Percentiles rank a stretch among this genome's conserved stretches.
Conservation (phyloP, 2,797 vertebrate species). For the Nasua narica region DNA sequence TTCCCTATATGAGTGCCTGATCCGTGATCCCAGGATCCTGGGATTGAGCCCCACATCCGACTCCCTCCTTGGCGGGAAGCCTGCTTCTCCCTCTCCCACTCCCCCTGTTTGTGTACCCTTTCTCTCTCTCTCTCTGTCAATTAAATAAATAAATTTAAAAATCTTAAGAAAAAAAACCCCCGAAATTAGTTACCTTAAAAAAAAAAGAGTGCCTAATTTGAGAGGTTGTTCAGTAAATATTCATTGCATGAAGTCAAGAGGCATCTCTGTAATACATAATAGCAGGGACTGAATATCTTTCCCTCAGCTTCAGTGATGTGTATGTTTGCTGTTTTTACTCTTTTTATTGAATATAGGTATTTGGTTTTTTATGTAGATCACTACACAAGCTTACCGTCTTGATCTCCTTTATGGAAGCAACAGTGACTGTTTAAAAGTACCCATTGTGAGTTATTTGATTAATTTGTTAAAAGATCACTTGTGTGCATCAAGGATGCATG, state of each 20-base stretch:
- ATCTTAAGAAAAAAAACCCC: too few relatives aligned
- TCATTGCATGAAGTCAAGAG: neutral
- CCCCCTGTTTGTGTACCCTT: too few relatives aligned
- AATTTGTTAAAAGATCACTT: conserved; percentile 1
- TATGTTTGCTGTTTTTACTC: neutral
- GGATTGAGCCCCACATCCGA: too few relatives aligned
- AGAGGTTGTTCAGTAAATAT: neutral
- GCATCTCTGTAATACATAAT: neutral
- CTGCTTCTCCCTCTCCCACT: too few relatives aligned
- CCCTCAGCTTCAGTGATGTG: neutral
- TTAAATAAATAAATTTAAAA: too few relatives aligned
- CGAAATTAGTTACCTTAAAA: too few relatives aligned
- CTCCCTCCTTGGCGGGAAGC: too few relatives aligned
- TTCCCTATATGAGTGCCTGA: neutral
- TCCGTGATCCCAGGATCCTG: neutral
- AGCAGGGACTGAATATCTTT: neutral
- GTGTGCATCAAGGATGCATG: neutral
- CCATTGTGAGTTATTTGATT: neutral
- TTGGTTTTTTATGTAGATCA: neutral
- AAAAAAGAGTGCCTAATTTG: neutral
- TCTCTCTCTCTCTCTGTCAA: too few relatives aligned
- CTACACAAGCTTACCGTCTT: neutral
- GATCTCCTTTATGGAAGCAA: neutral
- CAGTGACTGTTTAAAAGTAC: neutral
- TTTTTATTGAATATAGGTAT: neutral